Evolutionary conservation across 1,140 invertebrate genomes (phyloP), one percentile per base, ranked within the genome.

Genomic region (Pseudoatta argentina): DNA sequence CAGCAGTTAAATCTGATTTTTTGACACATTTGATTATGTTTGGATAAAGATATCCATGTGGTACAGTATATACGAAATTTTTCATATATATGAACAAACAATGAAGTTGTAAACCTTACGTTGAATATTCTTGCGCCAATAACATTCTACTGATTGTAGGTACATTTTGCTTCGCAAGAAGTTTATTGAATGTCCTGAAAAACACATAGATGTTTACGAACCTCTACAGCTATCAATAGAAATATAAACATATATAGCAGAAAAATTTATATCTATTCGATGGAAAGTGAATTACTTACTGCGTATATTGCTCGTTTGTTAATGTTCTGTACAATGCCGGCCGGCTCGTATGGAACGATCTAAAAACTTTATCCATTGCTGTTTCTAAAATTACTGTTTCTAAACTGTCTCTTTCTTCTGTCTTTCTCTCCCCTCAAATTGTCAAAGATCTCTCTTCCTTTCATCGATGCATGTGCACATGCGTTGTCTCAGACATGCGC

Each of bases 281-380:
- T 0, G 16, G 2, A 55, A 39, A 27, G 1, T 57, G 10, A 34
- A 53, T 79, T 53, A 79, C 44, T 78, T n/a, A 79, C 78, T 48
- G 64, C 16, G n/a, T 14, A 34, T 14, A 57, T 71, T 71, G 78
- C 5, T 71, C 78, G 21, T 44, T 71, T 5, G 51, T 44, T 12
- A 81, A 57, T 2, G 64, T 81, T 59, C 21, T 81, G 44, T 59
- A 71, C 16, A 81, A 57, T 2, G 51, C 21, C 21, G 66, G 51
- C 24, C 78, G 64, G 6, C 18, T 81, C 39, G 78, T 18, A 39
- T 39, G 51, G 67, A 81, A 44, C 2, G 51, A 71, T 57, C 67
- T 71, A n/a, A 81, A 44, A 39, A 81, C 59, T 44, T 81, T 81
- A 71, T 81, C 78, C 78, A 81, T 77, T 18, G 14, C 21, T 16